Evolutionary conservation across 2,888 invertebrate species (phyloP), one percentile per base, ranked within the genome.

Genomic region (Griposia aprilina): DNA sequence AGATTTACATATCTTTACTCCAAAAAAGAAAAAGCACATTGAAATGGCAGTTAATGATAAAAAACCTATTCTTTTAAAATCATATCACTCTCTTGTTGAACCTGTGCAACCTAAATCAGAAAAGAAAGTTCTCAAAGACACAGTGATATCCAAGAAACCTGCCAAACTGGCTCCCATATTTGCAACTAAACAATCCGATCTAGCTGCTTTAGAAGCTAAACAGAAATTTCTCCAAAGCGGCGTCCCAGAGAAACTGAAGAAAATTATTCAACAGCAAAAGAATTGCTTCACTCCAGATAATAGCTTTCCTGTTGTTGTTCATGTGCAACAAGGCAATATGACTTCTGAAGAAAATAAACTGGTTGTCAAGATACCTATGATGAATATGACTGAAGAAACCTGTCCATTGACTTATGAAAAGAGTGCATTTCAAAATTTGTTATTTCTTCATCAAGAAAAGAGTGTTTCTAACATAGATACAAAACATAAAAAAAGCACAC

Each of bases 121-220:
- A n/a, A 69, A 81, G 70, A 89, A 79, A 72, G 4, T 74, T 55
- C 52, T 69, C 11, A 86, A 85, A 59, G 72, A 85, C 8, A 76
- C 85, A 77, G 76, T 72, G 66, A 60, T 52, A 69, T 36, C 74
- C 36, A 88, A 87, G 60, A 91, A 89, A 65, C 63, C 88, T 74
- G 84, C 88, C 0, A 98, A 98, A 93, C 90, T 98, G 63, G 98
- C 98, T 1, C 98, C 98, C n/a, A 96, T 98, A 67, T 98, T 98
- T 93, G 91, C 97, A 62, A 93, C 97, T 20, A 98, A 97, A 93
- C 97, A 96, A 13, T 97, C 97, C 26, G 97, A 98, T 94, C 96
- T 97, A 26, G 97, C 95, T 74, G 94, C 96, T 63, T 78, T 97
- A 66, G 97, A 97, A 92, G 98, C 98, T 10, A 97, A 97, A 87